These are phyloP conservation scores for Chaetorhynchus papuensis DNA, from an alignment of 2,113 vertebrate species.

Conservation along the genomic window DNA sequence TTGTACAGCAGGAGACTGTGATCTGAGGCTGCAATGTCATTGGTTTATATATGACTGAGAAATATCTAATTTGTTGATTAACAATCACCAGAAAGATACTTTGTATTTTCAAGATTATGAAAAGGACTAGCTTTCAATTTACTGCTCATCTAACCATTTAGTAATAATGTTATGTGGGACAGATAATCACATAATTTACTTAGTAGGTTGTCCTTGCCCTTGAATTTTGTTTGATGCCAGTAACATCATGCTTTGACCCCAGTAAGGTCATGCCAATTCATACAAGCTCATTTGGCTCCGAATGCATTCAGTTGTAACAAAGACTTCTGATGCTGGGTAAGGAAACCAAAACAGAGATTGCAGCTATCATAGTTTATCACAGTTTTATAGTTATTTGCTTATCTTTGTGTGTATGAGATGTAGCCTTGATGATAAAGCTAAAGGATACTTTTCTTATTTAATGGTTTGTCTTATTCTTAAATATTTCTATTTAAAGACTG, in stretches of 20 bases:
- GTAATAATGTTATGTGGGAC: background rate
- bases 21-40: background rate
- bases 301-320: background rate
- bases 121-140: background rate
- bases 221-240: background rate
- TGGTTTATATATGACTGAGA: background rate
- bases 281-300: background rate
- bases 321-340: background rate
- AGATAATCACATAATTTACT: background rate
- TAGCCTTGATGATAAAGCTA: background rate
- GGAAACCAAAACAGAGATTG: background rate
- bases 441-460: background rate
- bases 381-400: background rate
- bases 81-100: background rate
- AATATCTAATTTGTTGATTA: background rate
- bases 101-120: background rate
- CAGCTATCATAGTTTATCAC: background rate
- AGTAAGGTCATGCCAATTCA: background rate
- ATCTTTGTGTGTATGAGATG: background rate
- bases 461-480: background rate
- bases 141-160: background rate
- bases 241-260: background rate
- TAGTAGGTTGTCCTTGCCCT: background rate
- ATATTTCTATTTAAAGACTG: background rate
- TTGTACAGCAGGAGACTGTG: background rate